Evolutionary conservation across 1,140 invertebrate genomes (phyloP).

Genomic region (Musca vetustissima): DNA sequence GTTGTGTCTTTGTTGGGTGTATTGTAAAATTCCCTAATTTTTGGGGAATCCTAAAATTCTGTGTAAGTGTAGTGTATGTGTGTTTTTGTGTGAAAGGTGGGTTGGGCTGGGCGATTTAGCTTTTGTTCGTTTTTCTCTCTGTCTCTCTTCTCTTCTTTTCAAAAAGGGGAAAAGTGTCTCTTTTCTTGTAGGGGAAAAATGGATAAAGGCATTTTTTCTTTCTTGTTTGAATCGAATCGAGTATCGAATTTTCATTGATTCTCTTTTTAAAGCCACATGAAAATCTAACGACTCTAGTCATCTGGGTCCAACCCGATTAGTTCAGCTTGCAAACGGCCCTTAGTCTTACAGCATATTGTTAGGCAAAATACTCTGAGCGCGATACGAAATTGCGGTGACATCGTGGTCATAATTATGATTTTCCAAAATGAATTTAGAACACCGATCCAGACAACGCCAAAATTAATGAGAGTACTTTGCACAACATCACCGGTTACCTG

Average conservation of each 20-base stretch:
- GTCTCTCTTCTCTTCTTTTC: no score
- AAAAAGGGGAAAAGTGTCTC: background rate
- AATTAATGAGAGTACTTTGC: constrained; percentile 84
- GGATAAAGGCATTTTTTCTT: background rate
- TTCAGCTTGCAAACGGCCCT: constrained; percentile 75
- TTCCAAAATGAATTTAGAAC: constrained; percentile 94
- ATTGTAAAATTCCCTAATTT: no score
- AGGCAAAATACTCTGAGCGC: constrained; percentile 84
- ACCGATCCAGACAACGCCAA: constrained; percentile 90
- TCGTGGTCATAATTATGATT: constrained; percentile 80
- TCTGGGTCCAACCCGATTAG: constrained; percentile 80
- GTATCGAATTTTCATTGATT: background rate
- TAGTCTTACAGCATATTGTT: constrained; percentile 84
- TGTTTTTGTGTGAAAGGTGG: background rate
- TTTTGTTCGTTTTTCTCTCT: background rate
- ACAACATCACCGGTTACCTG: constrained; percentile 61
- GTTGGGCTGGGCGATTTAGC: no score
- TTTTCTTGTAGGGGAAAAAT: background rate
- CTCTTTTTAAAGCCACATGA: constrained; percentile 26
- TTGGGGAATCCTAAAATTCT: no score
- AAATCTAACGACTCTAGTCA: constrained; percentile 63
- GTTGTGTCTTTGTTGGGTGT: background rate
- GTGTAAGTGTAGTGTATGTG: background rate
- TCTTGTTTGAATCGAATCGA: no score
- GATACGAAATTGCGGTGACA: constrained; percentile 88